phyloP scores from a whole-genome alignment of 1,140 invertebrate genomes.

The Brachionus asplanchnoidis region DNA sequence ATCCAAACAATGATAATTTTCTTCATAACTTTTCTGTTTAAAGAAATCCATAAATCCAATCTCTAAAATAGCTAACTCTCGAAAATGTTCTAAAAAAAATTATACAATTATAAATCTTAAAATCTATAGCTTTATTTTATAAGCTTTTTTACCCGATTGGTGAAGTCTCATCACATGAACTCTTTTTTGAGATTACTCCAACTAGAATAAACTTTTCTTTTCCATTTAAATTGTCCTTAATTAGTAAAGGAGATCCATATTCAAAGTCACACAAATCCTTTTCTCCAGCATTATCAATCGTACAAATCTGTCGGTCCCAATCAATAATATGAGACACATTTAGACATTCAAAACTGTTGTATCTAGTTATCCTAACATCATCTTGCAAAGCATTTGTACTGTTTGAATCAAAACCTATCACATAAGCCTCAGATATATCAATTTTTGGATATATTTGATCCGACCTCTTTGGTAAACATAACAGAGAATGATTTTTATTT shows the following conservation, averaged over 20 bases:
- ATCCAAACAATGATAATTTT: background rate
- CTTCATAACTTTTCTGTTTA: background rate
- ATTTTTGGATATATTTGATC: background rate
- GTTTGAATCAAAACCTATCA: background rate
- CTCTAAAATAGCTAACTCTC: background rate
- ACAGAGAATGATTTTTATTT: background rate
- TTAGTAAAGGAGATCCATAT: background rate
- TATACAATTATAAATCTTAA: too few species aligned
- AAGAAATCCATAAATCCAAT: background rate
- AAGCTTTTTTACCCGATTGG: background rate
- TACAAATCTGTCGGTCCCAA: background rate
- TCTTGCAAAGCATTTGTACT: background rate
- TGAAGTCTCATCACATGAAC: background rate
- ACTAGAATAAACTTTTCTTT: background rate
- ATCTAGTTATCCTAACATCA: background rate
- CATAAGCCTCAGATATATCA: background rate
- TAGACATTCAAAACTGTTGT: background rate
- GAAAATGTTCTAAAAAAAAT: conserved; percentile 1
- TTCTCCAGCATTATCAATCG: background rate
- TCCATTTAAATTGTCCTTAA: background rate
- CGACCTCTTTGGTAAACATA: background rate
- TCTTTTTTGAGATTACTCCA: background rate
- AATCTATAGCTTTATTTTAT: too few species aligned
- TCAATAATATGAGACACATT: background rate
- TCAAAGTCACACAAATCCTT: background rate